Conservation (phyloP, 2,888 invertebrate genomes). For the Acleris sparsana region DNA sequence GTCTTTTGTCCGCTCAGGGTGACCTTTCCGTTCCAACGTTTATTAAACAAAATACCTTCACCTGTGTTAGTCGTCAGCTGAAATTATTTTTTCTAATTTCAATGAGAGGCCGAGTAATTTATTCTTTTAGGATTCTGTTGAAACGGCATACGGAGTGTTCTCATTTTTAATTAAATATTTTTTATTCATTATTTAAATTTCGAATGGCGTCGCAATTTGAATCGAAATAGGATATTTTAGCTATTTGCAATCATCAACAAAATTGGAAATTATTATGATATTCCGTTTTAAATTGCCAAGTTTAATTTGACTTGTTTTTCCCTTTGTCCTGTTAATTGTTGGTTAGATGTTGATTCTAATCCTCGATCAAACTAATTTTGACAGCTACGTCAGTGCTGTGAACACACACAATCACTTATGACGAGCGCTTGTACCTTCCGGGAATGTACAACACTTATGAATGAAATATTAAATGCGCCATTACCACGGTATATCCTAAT, state of each 20-base stretch:
- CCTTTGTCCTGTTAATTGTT: no score
- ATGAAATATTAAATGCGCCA: conserved; percentile 26
- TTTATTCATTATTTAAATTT: conserved; percentile 11
- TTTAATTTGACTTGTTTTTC: no score
- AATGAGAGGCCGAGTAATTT: conserved; percentile 52
- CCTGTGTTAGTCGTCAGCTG: conserved; percentile 63
- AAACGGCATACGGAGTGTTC: conserved; percentile 5
- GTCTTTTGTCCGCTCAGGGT: conserved; percentile 66
- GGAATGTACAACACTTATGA: conserved; percentile 18
- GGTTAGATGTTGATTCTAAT: background rate
- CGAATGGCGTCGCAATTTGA: conserved; percentile 4
- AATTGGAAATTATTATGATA: no score
- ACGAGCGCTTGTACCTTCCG: conserved; percentile 2
- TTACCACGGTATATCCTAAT: conserved; percentile 21
- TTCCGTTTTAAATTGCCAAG: no score
- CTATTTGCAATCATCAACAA: no score
- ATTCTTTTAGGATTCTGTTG: conserved; percentile 21
- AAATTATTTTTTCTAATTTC: conserved; percentile 64
- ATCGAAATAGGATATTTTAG: background rate
- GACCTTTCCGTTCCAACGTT: conserved; percentile 65
- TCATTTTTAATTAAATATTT: conserved; percentile 9
- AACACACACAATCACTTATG: background rate
- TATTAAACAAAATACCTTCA: conserved; percentile 68
- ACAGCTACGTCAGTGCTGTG: background rate
- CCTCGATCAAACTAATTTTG: background rate